A percentile compares a stretch with the other conserved stretches of the same genome.
phyloP scores from a whole-genome alignment of 2,888 invertebrate genomes.

The Synanthedon formicaeformis region DNA sequence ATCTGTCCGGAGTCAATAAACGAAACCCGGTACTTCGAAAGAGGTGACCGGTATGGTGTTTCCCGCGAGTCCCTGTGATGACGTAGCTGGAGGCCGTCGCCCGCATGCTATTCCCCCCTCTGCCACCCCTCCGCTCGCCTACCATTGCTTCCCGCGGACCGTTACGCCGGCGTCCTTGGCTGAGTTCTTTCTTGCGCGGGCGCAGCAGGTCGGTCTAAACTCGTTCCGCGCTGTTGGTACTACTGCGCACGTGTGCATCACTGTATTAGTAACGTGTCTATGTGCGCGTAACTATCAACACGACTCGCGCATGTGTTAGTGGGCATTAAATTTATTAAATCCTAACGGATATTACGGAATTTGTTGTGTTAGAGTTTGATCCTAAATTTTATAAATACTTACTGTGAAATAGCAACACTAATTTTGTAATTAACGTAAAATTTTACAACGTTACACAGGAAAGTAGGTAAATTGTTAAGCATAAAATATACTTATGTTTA shows the following conservation, averaged over 20 bases:
- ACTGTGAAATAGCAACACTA: not conserved
- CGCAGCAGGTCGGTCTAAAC: slow-evolving; percentile 62
- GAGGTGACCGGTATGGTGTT: too few species aligned
- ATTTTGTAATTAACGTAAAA: not conserved
- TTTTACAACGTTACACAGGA: not conserved
- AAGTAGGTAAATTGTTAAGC: too few species aligned
- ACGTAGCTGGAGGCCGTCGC: slow-evolving; percentile 27
- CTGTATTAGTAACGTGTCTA: slow-evolving; percentile 18
- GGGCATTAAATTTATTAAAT: slow-evolving; percentile 42
- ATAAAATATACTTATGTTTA: too few species aligned
- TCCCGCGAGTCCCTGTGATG: slow-evolving; percentile 6
- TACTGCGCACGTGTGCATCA: slow-evolving; percentile 47
- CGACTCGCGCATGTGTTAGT: slow-evolving; percentile 18
- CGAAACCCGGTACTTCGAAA: too few species aligned
- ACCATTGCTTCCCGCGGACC: slow-evolving; percentile 26
- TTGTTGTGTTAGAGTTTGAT: slow-evolving; percentile 15
- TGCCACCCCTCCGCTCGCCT: slow-evolving; percentile 12
- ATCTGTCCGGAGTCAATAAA: too few species aligned
- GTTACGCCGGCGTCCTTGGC: slow-evolving; percentile 69
- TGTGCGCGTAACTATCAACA: slow-evolving; percentile 10
- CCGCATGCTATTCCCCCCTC: slow-evolving; percentile 6
- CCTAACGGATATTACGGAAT: slow-evolving; percentile 68
- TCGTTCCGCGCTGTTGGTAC: slow-evolving; percentile 52
- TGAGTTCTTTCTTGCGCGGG: slow-evolving; percentile 60
- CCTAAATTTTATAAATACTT: not conserved